A percentile compares a stretch with the other conserved stretches of the same genome.
These are phyloP conservation scores for Phytoseiulus persimilis DNA, from an alignment of 2,888 invertebrate species.

Conservation along the genomic window DNA sequence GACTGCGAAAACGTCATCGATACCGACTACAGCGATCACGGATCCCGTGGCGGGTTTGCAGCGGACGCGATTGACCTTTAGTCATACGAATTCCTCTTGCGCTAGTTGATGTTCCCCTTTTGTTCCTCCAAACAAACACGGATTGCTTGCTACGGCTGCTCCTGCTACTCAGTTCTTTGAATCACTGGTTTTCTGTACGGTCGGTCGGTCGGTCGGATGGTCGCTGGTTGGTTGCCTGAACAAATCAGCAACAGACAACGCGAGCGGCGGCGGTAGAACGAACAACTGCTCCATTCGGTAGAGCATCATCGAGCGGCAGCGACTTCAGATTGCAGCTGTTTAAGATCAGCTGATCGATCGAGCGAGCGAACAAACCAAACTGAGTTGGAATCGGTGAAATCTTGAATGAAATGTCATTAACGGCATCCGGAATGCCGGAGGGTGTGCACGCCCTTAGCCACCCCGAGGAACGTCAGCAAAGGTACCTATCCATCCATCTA, in stretches of 20 bases:
- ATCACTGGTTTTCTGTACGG: neutral
- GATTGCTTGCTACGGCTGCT: neutral
- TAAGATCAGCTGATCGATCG: neutral
- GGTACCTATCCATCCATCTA: neutral
- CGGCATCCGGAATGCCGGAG: neutral
- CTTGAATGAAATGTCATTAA: neutral
- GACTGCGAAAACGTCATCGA: neutral
- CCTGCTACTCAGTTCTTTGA: neutral
- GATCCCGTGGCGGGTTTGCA: neutral
- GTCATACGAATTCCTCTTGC: neutral
- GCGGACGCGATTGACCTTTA: neutral
- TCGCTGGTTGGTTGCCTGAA: conserved; percentile 8
- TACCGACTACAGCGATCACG: neutral
- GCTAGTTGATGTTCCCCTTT: neutral
- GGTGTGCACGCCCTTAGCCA: neutral
- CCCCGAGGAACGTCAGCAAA: conserved; percentile 5
- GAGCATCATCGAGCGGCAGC: neutral
- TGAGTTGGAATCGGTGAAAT: neutral
- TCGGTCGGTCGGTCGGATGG: neutral
- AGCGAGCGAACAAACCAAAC: neutral
- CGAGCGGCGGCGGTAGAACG: conserved; percentile 10
- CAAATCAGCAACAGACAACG: conserved; percentile 12
- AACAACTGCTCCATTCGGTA: neutral
- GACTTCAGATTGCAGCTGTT: neutral
- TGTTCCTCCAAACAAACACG: neutral